Base-by-base conservation (phyloP, 2,113 vertebrate genomes). In the Trematomus loennbergii region DNA sequence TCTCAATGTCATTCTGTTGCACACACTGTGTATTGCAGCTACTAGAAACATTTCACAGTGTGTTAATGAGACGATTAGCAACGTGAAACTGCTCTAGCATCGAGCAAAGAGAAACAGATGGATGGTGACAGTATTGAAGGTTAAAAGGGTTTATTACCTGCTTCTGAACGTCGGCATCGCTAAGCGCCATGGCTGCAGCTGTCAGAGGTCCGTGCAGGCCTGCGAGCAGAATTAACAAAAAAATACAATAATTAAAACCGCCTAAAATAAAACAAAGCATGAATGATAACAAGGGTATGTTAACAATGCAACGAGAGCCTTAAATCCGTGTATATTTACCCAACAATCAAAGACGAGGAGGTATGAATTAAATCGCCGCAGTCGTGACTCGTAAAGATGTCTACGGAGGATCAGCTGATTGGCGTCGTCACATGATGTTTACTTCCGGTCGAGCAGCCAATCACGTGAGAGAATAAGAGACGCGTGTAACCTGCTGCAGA, bases 101-200 rank as follows among this genome's bases (percentile, higher is more conserved):
- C 1, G 9, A 4, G 0, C 0, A 46, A 2, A 3, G 22, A 33
- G 1, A 18, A 5, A 17, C 6, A 9, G 29, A 11, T 22, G 15
- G 12, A 43, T 3, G 0, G 25, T 11, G 68, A 46, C 48, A 12
- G 49, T 18, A 22, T 0, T 82, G 53, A 73, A 88, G 87, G 77
- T 67, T 33, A 87, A 86, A 86, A 67, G 12, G 55, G 0, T 46
- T 73, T 36, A 12, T 76, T 93, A 98, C 98, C 98, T 99, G 98
- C 91, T 99, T 99, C 89, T 99, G 97, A 45, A 99, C 98, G 72
- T 99, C 98, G 50, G 97, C 98, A 91, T 99, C 97, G 94, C 98
- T 99, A 81, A 99, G 97, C 86, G 98, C 98, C 98, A 99, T 98
- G 52, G 82, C 88, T 79, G 90, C 81, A 45, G 87, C 82, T 75